Evolutionary conservation across 2,888 invertebrate species (phyloP), one percentile per base, ranked within the genome.

Genomic region (Conomelus anceps): DNA sequence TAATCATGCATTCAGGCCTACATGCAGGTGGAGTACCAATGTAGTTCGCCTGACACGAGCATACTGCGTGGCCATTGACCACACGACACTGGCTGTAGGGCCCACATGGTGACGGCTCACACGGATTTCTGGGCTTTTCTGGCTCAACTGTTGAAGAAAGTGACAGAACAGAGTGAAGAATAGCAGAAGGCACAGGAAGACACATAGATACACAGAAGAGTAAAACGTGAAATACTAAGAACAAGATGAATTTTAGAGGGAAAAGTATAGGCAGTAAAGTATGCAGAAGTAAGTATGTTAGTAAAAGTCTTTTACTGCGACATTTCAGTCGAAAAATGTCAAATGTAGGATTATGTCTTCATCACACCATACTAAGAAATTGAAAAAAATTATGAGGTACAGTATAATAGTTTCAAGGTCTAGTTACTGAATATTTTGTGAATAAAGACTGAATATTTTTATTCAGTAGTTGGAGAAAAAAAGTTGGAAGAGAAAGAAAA

Each of bases 71-170:
- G 41, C 95, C 95, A 91, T 95, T 95, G 13, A 93, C 92, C 34
- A 93, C 93, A 92, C 95, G 94, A 92, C 96, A 96, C 93, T 96
- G 95, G 91, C 96, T 96, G 92, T 96, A 96, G 11, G 96, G 95
- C 29, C 97, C 97, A 93, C 97, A 97, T 0, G 97, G 97, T n/a
- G 96, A 96, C 87, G 96, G 96, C 88, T 94, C 93, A 92, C 97
- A 97, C 26, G 96, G 96, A 92, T 96, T 94, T 91, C 93, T 92
- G 91, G 94, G 93, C 91, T 94, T 94, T 91, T 94, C 93, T 91
- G 93, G 92, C 91, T 90, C 92, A 91, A 91, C 93, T 92, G 90
- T 22, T 23, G 88, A 9, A n/a, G n/a, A n/a, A n/a, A n/a, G n/a
- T 22, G 84, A 29, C 91, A 92, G 89, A 91, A 89, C 90, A 90